Evolutionary conservation across 2,797 vertebrate genomes (phyloP), one percentile per base, ranked within the genome.

Genomic region (Moxostoma hubbsi): DNA sequence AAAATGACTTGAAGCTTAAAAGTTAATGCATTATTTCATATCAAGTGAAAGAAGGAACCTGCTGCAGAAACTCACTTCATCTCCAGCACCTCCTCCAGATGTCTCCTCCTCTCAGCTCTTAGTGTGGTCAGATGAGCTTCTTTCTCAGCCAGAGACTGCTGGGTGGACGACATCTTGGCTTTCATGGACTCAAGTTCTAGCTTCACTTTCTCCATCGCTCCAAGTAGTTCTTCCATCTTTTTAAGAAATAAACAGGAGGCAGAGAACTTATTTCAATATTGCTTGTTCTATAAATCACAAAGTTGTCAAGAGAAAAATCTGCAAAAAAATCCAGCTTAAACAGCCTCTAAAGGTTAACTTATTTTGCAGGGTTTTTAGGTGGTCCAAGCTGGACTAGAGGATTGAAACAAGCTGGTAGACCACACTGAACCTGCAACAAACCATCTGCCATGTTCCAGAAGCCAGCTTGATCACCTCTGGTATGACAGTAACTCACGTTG

Each of bases 161-260:
- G 98, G 2, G 97, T 99, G 80, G 96, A 99, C 9, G 97, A 94
- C 89, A 99, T 90, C 85, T 99, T 99, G 77, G 96, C 96, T 88
- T 97, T 97, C 97, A 99, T 99, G 11, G 97, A 98, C 85, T 99
- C 98, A 75, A 99, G 91, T 83, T 99, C 98, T 86, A 97, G 97
- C 88, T 98, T 99, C 78, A 99, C 97, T 86, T 99, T 99, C 92
- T 99, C 98, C 97, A 99, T 98, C 57, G 97, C 97, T 85, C 96
- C 95, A 89, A 99, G 93, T 83, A 99, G 89, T 88, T 99, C 98
- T 89, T 98, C 97, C 89, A 99, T 98, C 98, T 99, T 87, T 55
- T 73, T 47, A 86, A 50, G 51, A 45, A n/a, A 65, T 55, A 66
- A 43, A 47, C 18, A 73, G 12, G 12, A 6, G 53, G 46, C 55